Evolutionary conservation across 2,797 vertebrate genomes (phyloP), one percentile per base, ranked within the genome.

Genomic region (Aeoliscus strigatus): DNA sequence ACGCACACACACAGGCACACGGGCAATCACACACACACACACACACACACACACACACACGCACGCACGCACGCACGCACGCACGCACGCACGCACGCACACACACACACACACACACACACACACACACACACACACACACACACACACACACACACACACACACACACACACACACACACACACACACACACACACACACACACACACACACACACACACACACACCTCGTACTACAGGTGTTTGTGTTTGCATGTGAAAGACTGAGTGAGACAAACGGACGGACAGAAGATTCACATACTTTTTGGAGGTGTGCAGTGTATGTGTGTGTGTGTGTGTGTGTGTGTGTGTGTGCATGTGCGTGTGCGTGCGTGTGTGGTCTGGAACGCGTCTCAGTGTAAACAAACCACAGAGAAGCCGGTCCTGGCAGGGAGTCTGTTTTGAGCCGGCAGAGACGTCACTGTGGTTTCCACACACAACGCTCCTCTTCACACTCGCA

Each of bases 321-420:
- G 60, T 36, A 17, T 4, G 38, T 52, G 57, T 44, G 36, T 28
- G 30, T 2, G 2, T 21, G 35, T 13, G 27, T 40, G 55, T n/a
- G n/a, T 61, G 63, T 48, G n/a, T 35, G 52, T 60, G 75, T 61
- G 40, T 5, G 38, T 52, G 57, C 46, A 38, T 28, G 30, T 2
- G 2, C 18, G 35, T 13, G 27, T 40, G 55, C n/a, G n/a, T 61
- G 63, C 50, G n/a, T 35, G 52, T 60, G 75, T 61, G 40, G 75
- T 74, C 75, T 80, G 64, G 75, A 73, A 70, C 29, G 64, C 49
- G 53, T 70, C 57, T 78, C 62, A 79, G 54, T 73, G 70, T 78
- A 79, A 85, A 83, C 82, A 81, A 77, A 82, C 60, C 73, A 42
- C 77, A 74, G 53, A 71, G 66, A 61, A 70, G 71, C 67, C 27